Evolutionary conservation across 2,888 invertebrate species (phyloP).

Genomic region (Halictus ligatus): DNA sequence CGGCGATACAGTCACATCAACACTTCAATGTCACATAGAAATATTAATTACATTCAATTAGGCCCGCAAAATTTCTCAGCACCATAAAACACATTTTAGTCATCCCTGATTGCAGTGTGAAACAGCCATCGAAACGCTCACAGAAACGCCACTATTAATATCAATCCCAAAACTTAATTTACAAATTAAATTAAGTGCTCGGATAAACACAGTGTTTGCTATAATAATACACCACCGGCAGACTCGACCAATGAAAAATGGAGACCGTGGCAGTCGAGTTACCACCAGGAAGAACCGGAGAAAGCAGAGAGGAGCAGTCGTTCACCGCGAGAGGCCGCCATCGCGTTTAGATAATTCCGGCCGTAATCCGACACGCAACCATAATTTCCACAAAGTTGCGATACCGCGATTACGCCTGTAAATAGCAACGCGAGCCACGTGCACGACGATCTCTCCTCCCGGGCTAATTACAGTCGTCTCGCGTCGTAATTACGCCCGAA

Average conservation of each 20-base stretch:
- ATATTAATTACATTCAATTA: neutral
- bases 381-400: neutral
- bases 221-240: neutral
- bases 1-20: neutral
- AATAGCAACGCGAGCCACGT: neutral
- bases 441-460: neutral
- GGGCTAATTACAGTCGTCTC: neutral
- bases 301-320: slow-evolving; percentile 1
- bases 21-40: neutral
- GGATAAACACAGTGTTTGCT: neutral
- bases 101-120: no score
- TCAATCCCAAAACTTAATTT: neutral
- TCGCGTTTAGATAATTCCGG: neutral
- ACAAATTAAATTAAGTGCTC: neutral
- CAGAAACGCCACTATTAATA: neutral
- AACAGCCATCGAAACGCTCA: neutral
- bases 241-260: neutral
- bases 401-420: neutral
- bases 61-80: neutral
- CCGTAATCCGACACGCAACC: slow-evolving; percentile 5
- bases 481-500: neutral
- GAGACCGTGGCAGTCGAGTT: neutral
- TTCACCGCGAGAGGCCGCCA: slow-evolving; percentile 15
- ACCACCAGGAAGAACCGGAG: neutral
- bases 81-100: neutral